Percentiles rank a stretch among this genome's conserved stretches.
Conservation (phyloP, 92 coral and sea anemone species). For the Zoanthus gigantus region DNA sequence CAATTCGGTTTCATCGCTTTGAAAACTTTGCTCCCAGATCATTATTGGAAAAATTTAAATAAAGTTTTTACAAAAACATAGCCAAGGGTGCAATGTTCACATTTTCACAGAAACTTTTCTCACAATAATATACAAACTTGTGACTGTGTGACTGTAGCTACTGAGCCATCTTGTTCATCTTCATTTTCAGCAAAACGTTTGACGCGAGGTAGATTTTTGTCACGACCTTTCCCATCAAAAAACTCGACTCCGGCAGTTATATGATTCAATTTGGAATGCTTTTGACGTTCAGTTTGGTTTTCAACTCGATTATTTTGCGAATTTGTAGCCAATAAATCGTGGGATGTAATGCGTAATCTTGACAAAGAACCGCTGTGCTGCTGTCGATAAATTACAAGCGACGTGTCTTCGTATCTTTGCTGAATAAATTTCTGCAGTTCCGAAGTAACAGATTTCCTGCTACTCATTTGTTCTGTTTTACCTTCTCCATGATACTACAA, state of each 20-base stretch:
- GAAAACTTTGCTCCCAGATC: no score
- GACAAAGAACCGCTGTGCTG: conserved; percentile 50
- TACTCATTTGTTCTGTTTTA: conserved; percentile 41
- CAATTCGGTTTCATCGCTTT: no score
- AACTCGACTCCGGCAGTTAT: not conserved
- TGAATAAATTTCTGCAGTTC: conserved; percentile 69
- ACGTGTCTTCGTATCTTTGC: conserved; percentile 80
- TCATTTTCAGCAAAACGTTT: conserved; percentile 39
- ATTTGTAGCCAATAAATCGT: not conserved
- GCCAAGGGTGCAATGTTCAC: no score
- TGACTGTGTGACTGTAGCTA: not conserved
- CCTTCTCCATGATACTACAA: not conserved
- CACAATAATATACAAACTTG: conserved; percentile 24
- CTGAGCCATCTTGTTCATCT: not conserved
- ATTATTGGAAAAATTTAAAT: no score
- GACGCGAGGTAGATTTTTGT: not conserved
- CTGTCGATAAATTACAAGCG: conserved; percentile 65
- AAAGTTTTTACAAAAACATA: no score
- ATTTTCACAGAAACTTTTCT: not conserved
- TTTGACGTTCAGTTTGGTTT: not conserved
- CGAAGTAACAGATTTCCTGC: conserved; percentile 41
- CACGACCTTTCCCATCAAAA: not conserved
- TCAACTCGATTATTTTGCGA: not conserved
- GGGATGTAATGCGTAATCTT: not conserved
- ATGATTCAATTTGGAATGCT: conserved; percentile 14